Evolutionary conservation across 1,140 invertebrate genomes (phyloP), one percentile per base, ranked within the genome.

Genomic region (Magallana gigas): DNA sequence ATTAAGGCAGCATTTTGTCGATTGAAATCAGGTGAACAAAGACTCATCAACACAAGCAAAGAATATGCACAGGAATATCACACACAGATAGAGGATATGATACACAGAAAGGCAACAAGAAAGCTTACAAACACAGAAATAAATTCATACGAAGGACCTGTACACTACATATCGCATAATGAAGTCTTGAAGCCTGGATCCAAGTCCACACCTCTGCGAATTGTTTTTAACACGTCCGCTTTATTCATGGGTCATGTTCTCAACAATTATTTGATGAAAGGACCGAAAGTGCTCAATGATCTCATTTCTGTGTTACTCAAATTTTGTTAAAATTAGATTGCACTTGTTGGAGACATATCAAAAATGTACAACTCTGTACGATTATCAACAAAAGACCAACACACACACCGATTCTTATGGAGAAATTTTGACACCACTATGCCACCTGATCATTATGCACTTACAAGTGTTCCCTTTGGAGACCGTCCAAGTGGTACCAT

Each of bases 251-350:
- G 83, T 56, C 87, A 85, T 56, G 36, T 59, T 64, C 62, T 88
- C 14, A 88, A 88, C 62, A 83, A 85, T 9, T 88, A 88, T 64
- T 88, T 84, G 84, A 57, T 57, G 7, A 88, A 88, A 83, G 84
- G 87, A 14, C 84, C 84, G 2, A 71, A 88, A 62, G 16, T 88
- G 36, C n/a, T 88, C 11, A 88, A 85, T 57, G 83, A 88, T 29
- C 29, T 88, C 6, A 23, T 88, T 8, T n/a, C 59, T 14, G 36
- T 88, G n/a, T 12, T 88, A 5, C 16, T 88, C 8, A 85, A 84
- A 81, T 88, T 88, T 14, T n/a, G 84, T 57, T n/a, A 88, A 81
- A 29, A 68, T 14, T 1, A 83, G 64, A 60, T 83, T 12, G 87
- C 56, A 14, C 29, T 88, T n/a, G 36, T 58, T 56, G 71, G 76